Evolutionary conservation across 1,140 invertebrate species (phyloP), one percentile per base, ranked within the genome.

Genomic region (Drosophila sp.): DNA sequence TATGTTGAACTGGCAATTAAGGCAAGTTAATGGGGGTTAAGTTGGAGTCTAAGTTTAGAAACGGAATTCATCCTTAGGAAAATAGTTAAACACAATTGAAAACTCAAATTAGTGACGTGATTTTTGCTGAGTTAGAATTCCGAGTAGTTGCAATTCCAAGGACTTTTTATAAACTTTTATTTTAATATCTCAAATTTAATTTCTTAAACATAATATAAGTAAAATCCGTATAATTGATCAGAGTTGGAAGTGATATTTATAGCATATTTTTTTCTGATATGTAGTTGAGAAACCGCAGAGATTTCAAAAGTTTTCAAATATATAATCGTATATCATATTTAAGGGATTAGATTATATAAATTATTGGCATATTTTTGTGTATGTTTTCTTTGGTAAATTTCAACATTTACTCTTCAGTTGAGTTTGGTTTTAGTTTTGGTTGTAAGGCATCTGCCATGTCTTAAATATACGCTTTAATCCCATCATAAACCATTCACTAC

Each of bases 1-100:
- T 17, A 67, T 67, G 66, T 60, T 62, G 58, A 54, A 30, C 57
- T 32, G 58, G 41, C 75, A 77, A 77, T 77, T 77, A 77, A 66
- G 35, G 54, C 30, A 35, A 35, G 32, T 58, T 25, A 58, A 58
- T 58, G 32, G 17, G 56, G 44, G 44, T 27, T 50, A 50, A 50
- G 8, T 27, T 50, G 8, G 6, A 1, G 17, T 38, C 35, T 38
- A 38, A 38, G 50, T 30, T 11, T 4, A 11, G 10, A 3, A 11
- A 55, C 10, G 0, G 4, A 8, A 54, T 29, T 55, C 3, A 11
- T 50, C 7, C 7, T 50, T 27, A 17, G 10, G 4, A 30, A 30
- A 30, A 30, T 1, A 30, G 30, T 1, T 30, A 30, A 17, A 17
- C 17, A 17, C 17, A 17, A 17, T 17, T 17, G 17, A 17, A 17